Percentiles rank a stretch among this genome's conserved stretches.
Evolutionary conservation across 2,888 invertebrate species (phyloP).

Genomic region (Nephrocerus scutellatus): DNA sequence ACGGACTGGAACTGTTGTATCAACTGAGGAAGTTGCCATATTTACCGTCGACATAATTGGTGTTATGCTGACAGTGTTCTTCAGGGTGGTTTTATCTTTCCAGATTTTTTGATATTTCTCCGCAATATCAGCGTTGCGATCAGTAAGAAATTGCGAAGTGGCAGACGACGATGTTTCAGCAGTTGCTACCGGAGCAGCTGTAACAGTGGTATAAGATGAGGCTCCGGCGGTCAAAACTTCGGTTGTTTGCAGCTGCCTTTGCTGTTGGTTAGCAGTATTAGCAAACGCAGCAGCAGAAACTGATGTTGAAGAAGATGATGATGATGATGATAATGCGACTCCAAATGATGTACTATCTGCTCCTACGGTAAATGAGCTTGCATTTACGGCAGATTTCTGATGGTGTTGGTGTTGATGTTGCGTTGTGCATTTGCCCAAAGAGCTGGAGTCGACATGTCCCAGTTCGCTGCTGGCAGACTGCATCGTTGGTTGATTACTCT

Average conservation of each 20-base stretch:
- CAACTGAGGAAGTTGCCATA: conserved; percentile 35
- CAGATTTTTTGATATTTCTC: conserved; percentile 45
- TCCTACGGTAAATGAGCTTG: conserved; percentile 12
- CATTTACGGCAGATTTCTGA: conserved; percentile 12
- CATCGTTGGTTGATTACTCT: conserved; percentile 38
- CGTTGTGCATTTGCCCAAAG: conserved; percentile 51
- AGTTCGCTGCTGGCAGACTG: conserved; percentile 15
- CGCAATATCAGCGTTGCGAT: conserved; percentile 33
- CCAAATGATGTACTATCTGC: conserved; percentile 19
- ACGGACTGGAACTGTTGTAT: conserved; percentile 23
- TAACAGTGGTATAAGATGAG: conserved; percentile 20
- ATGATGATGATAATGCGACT: conserved; percentile 21
- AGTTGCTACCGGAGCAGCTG: conserved; percentile 3
- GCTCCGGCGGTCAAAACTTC: conserved; percentile 7
- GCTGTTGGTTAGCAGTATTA: conserved; percentile 15
- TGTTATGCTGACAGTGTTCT: conserved; percentile 44
- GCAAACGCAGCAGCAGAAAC: no score
- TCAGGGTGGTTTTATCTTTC: conserved; percentile 43
- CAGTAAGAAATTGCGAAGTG: background rate
- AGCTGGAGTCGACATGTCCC: conserved; percentile 50
- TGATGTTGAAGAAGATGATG: conserved; percentile 1
- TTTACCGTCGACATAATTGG: conserved; percentile 36
- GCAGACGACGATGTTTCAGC: conserved; percentile 1
- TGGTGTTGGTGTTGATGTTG: conserved; percentile 33
- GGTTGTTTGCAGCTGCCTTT: conserved; percentile 4